These are phyloP conservation scores for Candidula unifasciata DNA, from an alignment of 2,888 invertebrate species.

Conservation along the genomic window DNA sequence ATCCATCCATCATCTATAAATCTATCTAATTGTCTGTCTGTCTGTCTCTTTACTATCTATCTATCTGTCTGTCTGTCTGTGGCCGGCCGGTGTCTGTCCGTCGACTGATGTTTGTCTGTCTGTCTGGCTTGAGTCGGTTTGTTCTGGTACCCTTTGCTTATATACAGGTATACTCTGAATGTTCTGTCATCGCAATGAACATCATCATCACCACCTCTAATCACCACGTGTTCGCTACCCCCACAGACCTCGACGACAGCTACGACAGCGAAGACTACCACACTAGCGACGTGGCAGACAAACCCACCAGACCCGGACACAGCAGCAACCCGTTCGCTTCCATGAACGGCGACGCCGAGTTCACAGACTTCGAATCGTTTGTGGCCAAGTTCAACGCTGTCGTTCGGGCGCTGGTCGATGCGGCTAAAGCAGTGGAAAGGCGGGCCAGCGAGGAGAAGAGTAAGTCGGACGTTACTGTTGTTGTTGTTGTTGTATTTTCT, in stretches of 20 bases:
- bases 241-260: constrained; percentile 48
- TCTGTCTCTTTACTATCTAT: neutral
- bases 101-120: neutral
- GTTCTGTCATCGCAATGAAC: neutral
- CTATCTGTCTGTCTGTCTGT: neutral
- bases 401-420: constrained; percentile 46
- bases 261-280: constrained; percentile 50
- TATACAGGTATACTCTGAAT: too few relatives aligned
- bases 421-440: constrained; percentile 43
- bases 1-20: neutral
- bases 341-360: constrained; percentile 33
- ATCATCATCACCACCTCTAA: too few relatives aligned
- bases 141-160: too few relatives aligned
- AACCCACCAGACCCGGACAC: constrained; percentile 30
- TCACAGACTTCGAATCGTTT: constrained; percentile 41
- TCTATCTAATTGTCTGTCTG: neutral
- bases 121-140: too few relatives aligned
- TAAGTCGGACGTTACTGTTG: neutral
- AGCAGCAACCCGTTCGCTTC: constrained; percentile 37
- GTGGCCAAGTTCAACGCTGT: constrained; percentile 45
- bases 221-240: neutral
- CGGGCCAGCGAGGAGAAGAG: constrained; percentile 41
- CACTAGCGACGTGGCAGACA: constrained; percentile 34
- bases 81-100: neutral
- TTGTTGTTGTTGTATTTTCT: neutral